Conservation (phyloP, 1,140 invertebrate species). For the Stegodyphus dumicola region DNA sequence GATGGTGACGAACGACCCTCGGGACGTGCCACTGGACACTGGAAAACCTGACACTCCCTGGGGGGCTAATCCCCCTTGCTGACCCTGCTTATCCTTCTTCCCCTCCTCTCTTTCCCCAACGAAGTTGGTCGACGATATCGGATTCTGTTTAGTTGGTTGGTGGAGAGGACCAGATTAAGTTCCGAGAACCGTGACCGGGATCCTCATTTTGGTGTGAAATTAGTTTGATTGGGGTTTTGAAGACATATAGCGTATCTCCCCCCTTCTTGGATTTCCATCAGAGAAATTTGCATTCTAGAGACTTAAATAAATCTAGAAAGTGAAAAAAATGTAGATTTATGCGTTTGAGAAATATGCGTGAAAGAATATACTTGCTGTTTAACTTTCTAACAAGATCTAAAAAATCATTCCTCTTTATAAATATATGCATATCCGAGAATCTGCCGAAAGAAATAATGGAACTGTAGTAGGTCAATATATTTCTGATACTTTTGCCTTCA, state of each 20-base stretch:
- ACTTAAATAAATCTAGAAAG: too few relatives aligned
- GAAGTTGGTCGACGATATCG: slow-evolving; percentile 16
- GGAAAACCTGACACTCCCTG: slow-evolving; percentile 51
- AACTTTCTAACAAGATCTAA: too few relatives aligned
- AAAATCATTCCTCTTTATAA: too few relatives aligned
- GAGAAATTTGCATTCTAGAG: too few relatives aligned
- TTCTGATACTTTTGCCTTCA: too few relatives aligned
- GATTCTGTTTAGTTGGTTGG: slow-evolving; percentile 33
- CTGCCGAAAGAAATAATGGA: too few relatives aligned
- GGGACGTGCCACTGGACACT: slow-evolving; percentile 53
- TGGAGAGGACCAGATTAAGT: slow-evolving; percentile 31
- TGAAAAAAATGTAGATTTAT: too few relatives aligned
- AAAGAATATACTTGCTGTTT: too few relatives aligned
- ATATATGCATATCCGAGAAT: too few relatives aligned
- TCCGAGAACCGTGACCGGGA: slow-evolving; percentile 8
- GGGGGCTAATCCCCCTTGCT: slow-evolving; percentile 30
- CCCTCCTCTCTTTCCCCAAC: not conserved
- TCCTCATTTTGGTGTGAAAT: not conserved
- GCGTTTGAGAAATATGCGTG: too few relatives aligned
- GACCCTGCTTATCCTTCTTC: slow-evolving; percentile 9
- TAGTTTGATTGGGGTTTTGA: slow-evolving; percentile 3
- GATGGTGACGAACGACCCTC: slow-evolving; percentile 52
- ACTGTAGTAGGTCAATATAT: too few relatives aligned
- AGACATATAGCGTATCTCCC: not conserved
- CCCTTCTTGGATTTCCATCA: too few relatives aligned